Evolutionary conservation across 2,888 invertebrate species (phyloP), one percentile per base, ranked within the genome.

Genomic region (Blomia tropicalis): DNA sequence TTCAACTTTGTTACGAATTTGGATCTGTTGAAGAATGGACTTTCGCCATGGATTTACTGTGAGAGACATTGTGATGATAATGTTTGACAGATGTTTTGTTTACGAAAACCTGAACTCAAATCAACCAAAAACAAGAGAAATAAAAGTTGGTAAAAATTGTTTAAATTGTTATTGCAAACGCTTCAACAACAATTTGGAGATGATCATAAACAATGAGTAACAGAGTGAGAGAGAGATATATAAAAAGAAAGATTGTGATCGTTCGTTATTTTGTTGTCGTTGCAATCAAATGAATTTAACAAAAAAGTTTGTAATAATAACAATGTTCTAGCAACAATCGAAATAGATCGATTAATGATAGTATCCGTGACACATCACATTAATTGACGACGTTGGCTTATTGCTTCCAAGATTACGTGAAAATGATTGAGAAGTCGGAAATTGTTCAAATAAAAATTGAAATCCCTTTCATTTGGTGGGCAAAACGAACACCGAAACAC

Each of bases 11-110:
- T 60, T 29, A 11, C 63, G 56, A 11, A 29, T 58, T 32, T 63
- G 54, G n/a, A 65, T 22, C 51, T 65, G 65, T 58, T 56, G 43
- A 23, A 58, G 4, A 29, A 65, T 60, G 17, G 63, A 63, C 29
- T 54, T 27, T 2, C 63, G 44, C 60, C 65, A 65, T 27, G 43
- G 41, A 59, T 41, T 56, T 30, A n/a, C n/a, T n/a, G n/a, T n/a
- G n/a, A n/a, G n/a, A n/a, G 56, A 27, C 23, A 23, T 2, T 19
- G 59, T 19, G 29, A 32, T 47, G 7, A 23, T n/a, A 14, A 47
- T 60, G 19, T 53, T 60, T 60, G 11, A 7, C 4, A n/a, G n/a
- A n/a, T n/a, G n/a, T n/a, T n/a, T n/a, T n/a, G n/a, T n/a, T n/a
- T n/a, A n/a, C n/a, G n/a, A n/a, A n/a, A n/a, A n/a, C n/a, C n/a